A percentile compares a stretch with the other conserved stretches of the same genome.
Conservation (phyloP, 2,888 invertebrate genomes). For the Xestia xanthographa region DNA sequence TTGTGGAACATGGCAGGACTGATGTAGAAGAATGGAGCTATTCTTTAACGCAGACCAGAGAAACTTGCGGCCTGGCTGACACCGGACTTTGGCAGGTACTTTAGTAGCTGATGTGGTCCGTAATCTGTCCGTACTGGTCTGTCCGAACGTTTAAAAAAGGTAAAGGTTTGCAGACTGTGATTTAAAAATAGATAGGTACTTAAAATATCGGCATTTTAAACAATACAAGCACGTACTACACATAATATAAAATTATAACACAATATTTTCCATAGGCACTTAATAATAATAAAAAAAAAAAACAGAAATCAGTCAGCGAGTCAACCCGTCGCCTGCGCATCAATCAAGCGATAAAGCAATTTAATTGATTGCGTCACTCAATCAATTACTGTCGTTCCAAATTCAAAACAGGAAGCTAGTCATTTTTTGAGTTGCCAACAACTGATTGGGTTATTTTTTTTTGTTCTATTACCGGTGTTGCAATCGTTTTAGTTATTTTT, state of each 20-base stretch:
- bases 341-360: slow-evolving; percentile 75
- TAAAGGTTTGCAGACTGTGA: too few relatives aligned
- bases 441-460: slow-evolving; percentile 49
- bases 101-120: too few relatives aligned
- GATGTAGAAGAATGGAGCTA: slow-evolving; percentile 25
- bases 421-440: slow-evolving; percentile 58
- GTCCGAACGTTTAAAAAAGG: background rate
- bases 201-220: background rate
- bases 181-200: background rate
- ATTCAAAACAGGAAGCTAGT: slow-evolving; percentile 74
- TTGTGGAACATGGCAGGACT: slow-evolving; percentile 44
- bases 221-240: background rate
- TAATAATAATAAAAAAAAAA: slow-evolving; percentile 44
- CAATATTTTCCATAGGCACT: slow-evolving; percentile 12
- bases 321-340: slow-evolving; percentile 67
- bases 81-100: too few relatives aligned
- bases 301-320: slow-evolving; percentile 56
- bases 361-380: slow-evolving; percentile 77
- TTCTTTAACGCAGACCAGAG: background rate
- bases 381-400: slow-evolving; percentile 73
- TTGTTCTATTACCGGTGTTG: slow-evolving; percentile 38
- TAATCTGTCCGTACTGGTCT: background rate
- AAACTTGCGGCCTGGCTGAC: too few relatives aligned
- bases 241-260: background rate
- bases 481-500: slow-evolving; percentile 24